Conservation (phyloP, 1,140 invertebrate genomes). For the Melipona quadrifasciata region DNA sequence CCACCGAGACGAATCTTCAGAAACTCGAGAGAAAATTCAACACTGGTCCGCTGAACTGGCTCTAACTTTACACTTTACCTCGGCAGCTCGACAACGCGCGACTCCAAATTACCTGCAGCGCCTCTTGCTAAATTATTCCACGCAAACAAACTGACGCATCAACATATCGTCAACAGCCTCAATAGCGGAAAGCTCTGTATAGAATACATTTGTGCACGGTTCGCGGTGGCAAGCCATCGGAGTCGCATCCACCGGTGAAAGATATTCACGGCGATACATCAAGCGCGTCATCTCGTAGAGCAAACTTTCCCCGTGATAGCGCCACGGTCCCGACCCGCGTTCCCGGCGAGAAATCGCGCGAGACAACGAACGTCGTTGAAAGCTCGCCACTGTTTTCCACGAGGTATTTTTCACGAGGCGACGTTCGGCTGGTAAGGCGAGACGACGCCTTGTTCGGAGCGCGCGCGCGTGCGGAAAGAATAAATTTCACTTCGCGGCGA, state of each 20-base stretch:
- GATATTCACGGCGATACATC: slow-evolving; percentile 1
- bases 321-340: not conserved
- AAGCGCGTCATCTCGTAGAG: slow-evolving; percentile 2
- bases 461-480: not conserved
- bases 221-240: not conserved
- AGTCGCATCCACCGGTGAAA: not conserved
- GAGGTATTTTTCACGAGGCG: not conserved
- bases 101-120: not conserved
- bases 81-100: too few relatives aligned
- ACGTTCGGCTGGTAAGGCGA: not conserved
- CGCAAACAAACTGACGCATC: not conserved
- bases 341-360: not conserved
- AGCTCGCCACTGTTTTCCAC: not conserved
- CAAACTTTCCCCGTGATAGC: not conserved
- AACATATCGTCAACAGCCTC: not conserved
- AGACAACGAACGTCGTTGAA: not conserved
- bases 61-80: too few relatives aligned
- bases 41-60: too few relatives aligned
- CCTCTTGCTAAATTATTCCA: not conserved
- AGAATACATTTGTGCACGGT: not conserved
- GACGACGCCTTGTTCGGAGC: too few relatives aligned
- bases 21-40: too few relatives aligned
- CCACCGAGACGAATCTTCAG: too few relatives aligned
- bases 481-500: not conserved
- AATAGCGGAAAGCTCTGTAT: not conserved